A percentile compares a stretch with the other conserved stretches of the same genome.
phyloP scores from a whole-genome alignment of 2,113 vertebrate species.

The Eupsittula cactorum region DNA sequence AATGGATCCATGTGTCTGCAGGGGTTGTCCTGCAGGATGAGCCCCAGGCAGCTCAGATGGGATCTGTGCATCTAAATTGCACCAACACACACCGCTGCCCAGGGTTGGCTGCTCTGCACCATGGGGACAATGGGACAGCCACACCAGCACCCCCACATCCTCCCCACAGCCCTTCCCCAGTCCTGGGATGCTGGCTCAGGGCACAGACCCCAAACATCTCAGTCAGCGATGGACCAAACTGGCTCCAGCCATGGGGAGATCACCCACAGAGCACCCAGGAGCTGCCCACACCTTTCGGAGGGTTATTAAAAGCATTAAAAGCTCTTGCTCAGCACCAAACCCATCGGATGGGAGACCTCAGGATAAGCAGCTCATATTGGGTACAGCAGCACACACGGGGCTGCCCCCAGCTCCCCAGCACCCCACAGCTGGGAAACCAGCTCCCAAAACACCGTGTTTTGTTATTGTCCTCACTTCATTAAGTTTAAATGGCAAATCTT shows the following conservation, averaged over 20 bases:
- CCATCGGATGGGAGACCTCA: accelerated
- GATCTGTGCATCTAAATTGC: accelerated
- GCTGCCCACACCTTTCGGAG: background rate
- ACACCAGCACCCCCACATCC: background rate
- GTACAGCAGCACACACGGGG: accelerated
- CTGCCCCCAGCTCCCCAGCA: background rate
- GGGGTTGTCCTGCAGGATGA: background rate
- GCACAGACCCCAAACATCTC: background rate
- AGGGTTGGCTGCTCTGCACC: background rate
- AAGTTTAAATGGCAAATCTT: conserved; percentile 42
- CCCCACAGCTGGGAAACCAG: background rate
- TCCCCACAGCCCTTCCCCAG: background rate
- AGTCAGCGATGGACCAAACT: accelerated
- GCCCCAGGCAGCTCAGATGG: background rate
- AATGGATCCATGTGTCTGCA: accelerated
- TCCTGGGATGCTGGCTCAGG: accelerated
- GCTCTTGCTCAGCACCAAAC: background rate
- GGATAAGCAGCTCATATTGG: background rate
- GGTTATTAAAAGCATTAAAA: background rate
- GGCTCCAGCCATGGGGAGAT: accelerated
- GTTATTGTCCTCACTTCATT: conserved; percentile 11
- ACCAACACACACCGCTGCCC: background rate
- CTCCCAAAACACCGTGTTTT: background rate
- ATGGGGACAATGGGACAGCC: accelerated
- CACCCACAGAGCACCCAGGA: background rate